A percentile compares a stretch with the other conserved stretches of the same genome.
These are phyloP conservation scores for Cyprinodon brontotheroides DNA, from an alignment of 2,113 vertebrate species.

Conservation along the genomic window DNA sequence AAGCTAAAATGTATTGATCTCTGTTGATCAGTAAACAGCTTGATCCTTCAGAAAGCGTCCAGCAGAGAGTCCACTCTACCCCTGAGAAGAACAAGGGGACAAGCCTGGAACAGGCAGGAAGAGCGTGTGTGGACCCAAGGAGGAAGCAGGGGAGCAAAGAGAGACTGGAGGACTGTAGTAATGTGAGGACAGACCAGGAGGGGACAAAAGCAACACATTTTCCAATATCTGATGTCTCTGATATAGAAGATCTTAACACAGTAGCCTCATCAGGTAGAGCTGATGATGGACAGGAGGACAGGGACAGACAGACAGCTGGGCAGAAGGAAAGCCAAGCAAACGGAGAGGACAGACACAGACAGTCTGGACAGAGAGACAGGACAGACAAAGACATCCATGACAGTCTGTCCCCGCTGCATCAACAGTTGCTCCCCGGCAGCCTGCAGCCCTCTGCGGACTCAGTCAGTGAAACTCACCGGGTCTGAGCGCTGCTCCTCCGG, in stretches of 20 bases:
- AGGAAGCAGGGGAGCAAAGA: too few species aligned
- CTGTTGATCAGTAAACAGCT: background rate
- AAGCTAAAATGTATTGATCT: background rate
- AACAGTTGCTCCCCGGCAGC: constrained; percentile 43
- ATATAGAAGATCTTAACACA: too few species aligned
- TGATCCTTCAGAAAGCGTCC: background rate
- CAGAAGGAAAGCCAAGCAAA: background rate
- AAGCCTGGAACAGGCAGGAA: background rate
- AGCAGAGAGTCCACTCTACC: background rate
- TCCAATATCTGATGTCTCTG: too few species aligned
- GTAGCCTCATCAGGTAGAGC: too few species aligned
- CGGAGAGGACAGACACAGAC: background rate
- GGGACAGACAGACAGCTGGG: background rate
- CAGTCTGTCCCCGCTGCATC: constrained; percentile 7
- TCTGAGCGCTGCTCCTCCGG: constrained; percentile 19
- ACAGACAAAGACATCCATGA: background rate
- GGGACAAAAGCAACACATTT: too few species aligned
- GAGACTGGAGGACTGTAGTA: too few species aligned
- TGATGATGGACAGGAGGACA: background rate
- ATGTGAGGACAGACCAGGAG: too few species aligned
- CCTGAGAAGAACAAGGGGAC: background rate
- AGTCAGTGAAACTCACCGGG: constrained; percentile 34
- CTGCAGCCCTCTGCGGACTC: constrained; percentile 7
- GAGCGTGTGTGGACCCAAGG: background rate
- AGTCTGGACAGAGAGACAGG: too few species aligned